Evolutionary conservation across 2,888 invertebrate species (phyloP), one percentile per base, ranked within the genome.

Genomic region (Meloe dianella): DNA sequence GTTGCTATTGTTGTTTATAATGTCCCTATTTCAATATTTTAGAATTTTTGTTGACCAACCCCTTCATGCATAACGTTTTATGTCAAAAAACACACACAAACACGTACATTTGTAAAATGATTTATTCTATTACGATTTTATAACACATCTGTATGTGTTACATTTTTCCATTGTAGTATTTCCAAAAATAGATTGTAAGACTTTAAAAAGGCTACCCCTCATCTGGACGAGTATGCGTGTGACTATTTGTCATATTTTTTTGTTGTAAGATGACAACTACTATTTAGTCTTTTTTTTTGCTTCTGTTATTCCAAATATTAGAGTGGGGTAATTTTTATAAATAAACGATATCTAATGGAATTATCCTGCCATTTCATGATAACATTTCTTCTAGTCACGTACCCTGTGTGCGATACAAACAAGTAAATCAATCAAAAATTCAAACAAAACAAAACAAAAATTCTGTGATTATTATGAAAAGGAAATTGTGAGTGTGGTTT

Each of bases 271-370:
- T 4, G 4, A 27, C 27, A 27, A 4, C 2, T n/a, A n/a, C n/a
- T n/a, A n/a, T n/a, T n/a, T n/a, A n/a, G n/a, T n/a, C n/a, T n/a
- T n/a, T n/a, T 27, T 27, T 27, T 27, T 27, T 27, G 27, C 4
- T 27, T n/a, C n/a, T n/a, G n/a, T 27, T 27, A 4, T 27, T 27
- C 4, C 27, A 27, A 35, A 35, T 60, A n/a, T 17, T 57, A 67
- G 69, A 74, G 78, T 77, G 78, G 77, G 78, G 78, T 77, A 73
- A 20, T 68, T 71, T 75, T 76, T 77, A 76, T 77, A 77, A 77
- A 76, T 76, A 76, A 70, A 74, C 72, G 69, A 68, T 69, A 73
- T 73, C 72, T 74, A 69, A 65, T 71, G 70, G 71, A 71, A 71
- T 69, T 69, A 67, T 65, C 64, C 65, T 67, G 56, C 61, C 63